Evolutionary conservation across 2,797 vertebrate genomes (phyloP), one percentile per base, ranked within the genome.

Genomic region (Hirundo rustica): DNA sequence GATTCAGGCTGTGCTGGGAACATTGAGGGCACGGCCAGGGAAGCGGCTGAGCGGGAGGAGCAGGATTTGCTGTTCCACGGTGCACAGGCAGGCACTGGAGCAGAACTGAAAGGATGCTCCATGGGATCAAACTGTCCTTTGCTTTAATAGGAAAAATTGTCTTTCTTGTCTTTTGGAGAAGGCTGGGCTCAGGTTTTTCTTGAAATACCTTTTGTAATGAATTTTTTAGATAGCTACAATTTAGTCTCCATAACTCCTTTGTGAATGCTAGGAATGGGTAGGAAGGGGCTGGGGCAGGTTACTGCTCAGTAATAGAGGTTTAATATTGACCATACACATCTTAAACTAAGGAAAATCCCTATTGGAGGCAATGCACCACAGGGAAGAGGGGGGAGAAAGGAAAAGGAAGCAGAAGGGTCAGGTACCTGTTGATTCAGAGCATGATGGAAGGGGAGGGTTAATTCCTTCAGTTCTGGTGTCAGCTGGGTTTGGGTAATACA

Each of bases 31-130:
- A 38, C 4, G 48, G 62, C 16, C n/a, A 44, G 77, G 79, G 72
- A 62, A 11, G 79, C 5, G 0, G 64, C 80, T 58, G 75, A 83
- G 72, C 6, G 0, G 7, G 62, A 77, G 80, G 84, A 65, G n/a
- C 4, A 29, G 87, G 53, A 25, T 93, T 75, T 45, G 27, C 47
- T n/a, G 45, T 13, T 44, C 34, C 79, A 20, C 0, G 3, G 74
- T 72, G 70, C 74, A 15, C 25, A 27, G 81, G 74, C 72, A 79
- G 77, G 81, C 25, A 1, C 86, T 82, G 86, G 73, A 95, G 96
- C 93, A 92, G 94, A 97, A 97, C 91, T 77, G 92, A 96, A 81
- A 10, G 25, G 89, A 87, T 86, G 81, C 13, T 38, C 82, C 77
- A 16, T 1, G 16, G 77, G 57, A 95, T 93, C 82, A 62, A 89